Percentiles rank a stretch among this genome's conserved stretches.
Evolutionary conservation across 2,113 vertebrate genomes (phyloP).

Genomic region (Alethe diademata): DNA sequence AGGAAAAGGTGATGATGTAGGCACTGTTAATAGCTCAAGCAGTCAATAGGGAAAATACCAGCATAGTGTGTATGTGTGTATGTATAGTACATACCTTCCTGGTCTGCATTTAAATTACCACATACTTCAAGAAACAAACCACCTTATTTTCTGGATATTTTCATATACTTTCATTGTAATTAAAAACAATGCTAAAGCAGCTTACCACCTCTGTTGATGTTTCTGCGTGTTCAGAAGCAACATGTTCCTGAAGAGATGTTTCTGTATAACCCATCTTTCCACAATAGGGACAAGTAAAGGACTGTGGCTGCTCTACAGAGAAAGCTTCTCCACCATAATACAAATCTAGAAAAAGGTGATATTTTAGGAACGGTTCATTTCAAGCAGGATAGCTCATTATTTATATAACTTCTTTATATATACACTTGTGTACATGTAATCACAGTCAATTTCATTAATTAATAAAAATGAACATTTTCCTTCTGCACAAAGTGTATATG

Average conservation of each 20-base stretch:
- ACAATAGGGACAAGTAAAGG: conserved; percentile 99
- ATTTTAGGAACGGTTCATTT: not conserved
- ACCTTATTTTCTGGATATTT: not conserved
- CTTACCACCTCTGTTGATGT: not conserved
- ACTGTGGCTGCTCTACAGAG: conserved; percentile 97
- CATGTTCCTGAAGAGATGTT: not conserved
- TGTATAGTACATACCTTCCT: not conserved
- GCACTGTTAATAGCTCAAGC: not conserved
- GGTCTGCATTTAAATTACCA: conserved; percentile 10
- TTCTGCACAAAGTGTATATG: not conserved
- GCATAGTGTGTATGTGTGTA: not conserved
- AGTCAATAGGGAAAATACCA: not conserved
- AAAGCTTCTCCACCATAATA: conserved; percentile 99
- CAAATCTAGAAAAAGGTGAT: conserved; percentile 80
- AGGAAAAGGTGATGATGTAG: not conserved
- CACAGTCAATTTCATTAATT: not conserved
- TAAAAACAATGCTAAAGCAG: not conserved
- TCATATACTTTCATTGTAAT: conserved; percentile 3
- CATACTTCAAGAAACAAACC: not conserved
- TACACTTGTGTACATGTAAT: not conserved
- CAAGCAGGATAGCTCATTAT: not conserved
- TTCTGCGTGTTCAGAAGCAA: not conserved
- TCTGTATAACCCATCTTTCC: conserved; percentile 85
- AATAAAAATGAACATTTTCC: not conserved
- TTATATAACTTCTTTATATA: not conserved